Evolutionary conservation across 2,797 vertebrate genomes (phyloP), one percentile per base, ranked within the genome.

Genomic region (Alfaro cultratus): DNA sequence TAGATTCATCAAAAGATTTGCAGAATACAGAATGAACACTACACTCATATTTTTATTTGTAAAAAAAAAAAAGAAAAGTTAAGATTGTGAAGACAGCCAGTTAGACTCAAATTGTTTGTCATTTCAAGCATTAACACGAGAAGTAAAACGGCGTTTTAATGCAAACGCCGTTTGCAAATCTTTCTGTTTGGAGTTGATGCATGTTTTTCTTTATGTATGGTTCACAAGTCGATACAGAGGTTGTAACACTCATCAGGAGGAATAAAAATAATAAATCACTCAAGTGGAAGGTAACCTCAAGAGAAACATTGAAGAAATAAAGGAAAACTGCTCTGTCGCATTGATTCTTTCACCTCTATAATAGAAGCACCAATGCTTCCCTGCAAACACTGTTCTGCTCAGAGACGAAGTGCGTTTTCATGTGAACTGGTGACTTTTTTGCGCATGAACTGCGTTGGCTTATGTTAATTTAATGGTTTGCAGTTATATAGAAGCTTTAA

Each of bases 381-480:
- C 55, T 70, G 53, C 5, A 60, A 12, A 26, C 15, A 11, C 9
- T 18, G 34, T 11, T 76, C 3, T 23, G 29, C 23, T 55, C 76
- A 34, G 34, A 62, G 76, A 36, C 31, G 36, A 68, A 70, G 62
- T 57, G 47, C 51, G 39, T 73, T 15, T 83, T n/a, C 51, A 57
- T 67, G 39, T 0, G 2, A 53, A 26, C 29, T 26, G 46, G 62
- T 77, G 74, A 72, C 39, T 53, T 74, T 70, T 43, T 18, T 68
- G 73, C 74, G 62, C 39, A 60, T 73, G 64, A 49, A 9, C 43
- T 5, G 78, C 80, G 10, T 57, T 71, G 21, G 55, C 79, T 80
- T 81, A 29, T 29, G 53, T 57, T 74, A 78, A 83, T 73, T 80
- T 87, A 64, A 36, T 36, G 70, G 3, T 43, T 70, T 71, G n/a